These are phyloP conservation scores for Diorhabda carinulata DNA, from an alignment of 1,140 invertebrate genomes.

Conservation along the genomic window DNA sequence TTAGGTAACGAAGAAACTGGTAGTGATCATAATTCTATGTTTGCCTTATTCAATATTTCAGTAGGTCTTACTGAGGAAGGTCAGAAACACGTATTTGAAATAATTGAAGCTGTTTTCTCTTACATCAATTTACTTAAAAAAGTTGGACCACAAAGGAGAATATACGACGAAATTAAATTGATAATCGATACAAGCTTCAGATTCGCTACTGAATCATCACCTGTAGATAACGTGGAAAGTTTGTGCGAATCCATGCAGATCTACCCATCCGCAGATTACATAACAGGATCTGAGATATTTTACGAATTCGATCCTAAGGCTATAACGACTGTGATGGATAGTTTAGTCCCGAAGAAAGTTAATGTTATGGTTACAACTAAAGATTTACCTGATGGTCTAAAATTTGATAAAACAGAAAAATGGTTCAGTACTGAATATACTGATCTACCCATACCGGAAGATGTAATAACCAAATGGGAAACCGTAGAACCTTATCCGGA, in stretches of 20 bases:
- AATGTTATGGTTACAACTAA: conserved; percentile 69
- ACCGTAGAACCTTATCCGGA: conserved; percentile 53
- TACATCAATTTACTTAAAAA: conserved; percentile 68
- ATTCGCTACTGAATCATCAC: conserved; percentile 63
- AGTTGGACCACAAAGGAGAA: conserved; percentile 60
- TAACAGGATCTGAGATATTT: conserved; percentile 69
- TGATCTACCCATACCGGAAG: conserved; percentile 54
- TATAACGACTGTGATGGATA: conserved; percentile 62
- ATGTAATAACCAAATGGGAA: conserved; percentile 59
- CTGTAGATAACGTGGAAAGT: conserved; percentile 75
- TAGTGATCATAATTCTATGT: conserved; percentile 71
- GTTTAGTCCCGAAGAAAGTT: conserved; percentile 66
- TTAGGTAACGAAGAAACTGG: conserved; percentile 68
- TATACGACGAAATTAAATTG: conserved; percentile 71
- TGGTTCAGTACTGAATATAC: conserved; percentile 70
- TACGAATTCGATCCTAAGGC: conserved; percentile 75
- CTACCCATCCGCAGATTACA: conserved; percentile 71
- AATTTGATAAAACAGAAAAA: conserved; percentile 62
- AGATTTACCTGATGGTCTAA: conserved; percentile 52
- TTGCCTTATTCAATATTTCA: conserved; percentile 68
- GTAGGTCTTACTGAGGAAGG: conserved; percentile 79
- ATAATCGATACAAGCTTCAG: conserved; percentile 70
- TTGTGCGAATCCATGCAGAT: conserved; percentile 76
- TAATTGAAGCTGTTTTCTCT: conserved; percentile 66
- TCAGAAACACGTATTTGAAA: conserved; percentile 63